Evolutionary conservation across 2,888 invertebrate species (phyloP), one percentile per base, ranked within the genome.

Genomic region (Heliconius hortense): DNA sequence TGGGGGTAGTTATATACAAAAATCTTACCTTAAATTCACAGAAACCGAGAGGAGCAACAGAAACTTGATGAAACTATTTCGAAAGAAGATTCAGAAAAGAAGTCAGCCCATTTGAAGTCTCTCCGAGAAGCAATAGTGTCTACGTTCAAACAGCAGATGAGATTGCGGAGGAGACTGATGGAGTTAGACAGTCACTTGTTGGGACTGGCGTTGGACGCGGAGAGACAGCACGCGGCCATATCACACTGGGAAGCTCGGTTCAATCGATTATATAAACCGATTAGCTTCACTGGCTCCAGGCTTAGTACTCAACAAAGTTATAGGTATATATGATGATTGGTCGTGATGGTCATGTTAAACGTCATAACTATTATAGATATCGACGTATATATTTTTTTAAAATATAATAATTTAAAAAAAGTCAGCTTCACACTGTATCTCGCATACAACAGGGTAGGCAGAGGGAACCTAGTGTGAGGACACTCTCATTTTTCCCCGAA

Each of bases 81-180:
- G 0, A 87, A 88, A 75, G 89, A 91, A 80, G 87, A 89, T 28
- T 83, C 86, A 13, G 87, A 87, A 53, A 89, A 88, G 80, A 91
- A 80, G 76, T 87, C 91, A 67, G 89, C 91, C 0, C 95, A 95
- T 81, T 89, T 97, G 15, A 95, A 96, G 79, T 95, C 95, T 35
- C 89, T 98, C 31, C 95, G 98, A 60, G 97, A 98, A 83, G 97
- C 98, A 82, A 97, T 98, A 66, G 96, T 98, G 7, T 95, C 96
- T 0, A 97, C 97, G 0, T 98, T 98, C 88, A 97, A 98, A 85
- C 98, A 98, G 81, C 98, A 98, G 89, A 98, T 98, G 98, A 96
- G 97, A 79, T 91, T 98, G 56, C 95, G 98, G 82, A 95, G 97
- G 53, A 96, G 97, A 73, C 92, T 99, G 39, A 97, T 99, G 95